These are phyloP conservation scores for Nomada ferruginata DNA, from an alignment of 2,888 invertebrate species.

Conservation along the genomic window DNA sequence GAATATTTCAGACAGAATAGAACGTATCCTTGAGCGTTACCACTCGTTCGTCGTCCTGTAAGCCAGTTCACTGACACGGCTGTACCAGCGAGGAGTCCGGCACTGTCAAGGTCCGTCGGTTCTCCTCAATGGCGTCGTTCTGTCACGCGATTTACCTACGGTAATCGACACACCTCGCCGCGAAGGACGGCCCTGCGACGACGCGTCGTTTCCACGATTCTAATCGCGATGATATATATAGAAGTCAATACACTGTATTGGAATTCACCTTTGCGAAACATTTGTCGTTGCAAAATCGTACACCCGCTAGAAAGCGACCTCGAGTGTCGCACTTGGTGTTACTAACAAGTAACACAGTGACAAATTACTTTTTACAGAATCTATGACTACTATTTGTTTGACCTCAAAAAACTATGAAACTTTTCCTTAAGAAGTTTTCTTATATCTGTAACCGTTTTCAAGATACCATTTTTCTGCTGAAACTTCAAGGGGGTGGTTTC, in stretches of 20 bases:
- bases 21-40: conserved; percentile 72
- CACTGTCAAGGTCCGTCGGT: conserved; percentile 81
- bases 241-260: not conserved
- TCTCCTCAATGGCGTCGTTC: conserved; percentile 76
- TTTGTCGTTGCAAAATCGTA: not conserved
- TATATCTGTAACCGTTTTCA: no score
- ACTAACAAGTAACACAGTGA: no score
- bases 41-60: conserved; percentile 65
- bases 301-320: not conserved
- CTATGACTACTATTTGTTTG: no score
- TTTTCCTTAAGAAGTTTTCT: no score
- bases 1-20: conserved; percentile 28
- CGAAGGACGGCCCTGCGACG: conserved; percentile 64
- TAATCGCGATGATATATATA: not conserved
- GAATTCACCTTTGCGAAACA: not conserved
- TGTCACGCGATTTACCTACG: conserved; percentile 78
- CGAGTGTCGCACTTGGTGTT: not conserved
- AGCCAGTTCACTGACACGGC: conserved; percentile 78
- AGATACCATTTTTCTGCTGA: no score
- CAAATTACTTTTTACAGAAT: no score
- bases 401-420: no score
- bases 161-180: conserved; percentile 75
- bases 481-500: no score
- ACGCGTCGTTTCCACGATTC: not conserved
- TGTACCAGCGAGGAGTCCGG: conserved; percentile 68